phyloP scores from a whole-genome alignment of 2,113 vertebrate genomes.

The Prunella fulvescens region DNA sequence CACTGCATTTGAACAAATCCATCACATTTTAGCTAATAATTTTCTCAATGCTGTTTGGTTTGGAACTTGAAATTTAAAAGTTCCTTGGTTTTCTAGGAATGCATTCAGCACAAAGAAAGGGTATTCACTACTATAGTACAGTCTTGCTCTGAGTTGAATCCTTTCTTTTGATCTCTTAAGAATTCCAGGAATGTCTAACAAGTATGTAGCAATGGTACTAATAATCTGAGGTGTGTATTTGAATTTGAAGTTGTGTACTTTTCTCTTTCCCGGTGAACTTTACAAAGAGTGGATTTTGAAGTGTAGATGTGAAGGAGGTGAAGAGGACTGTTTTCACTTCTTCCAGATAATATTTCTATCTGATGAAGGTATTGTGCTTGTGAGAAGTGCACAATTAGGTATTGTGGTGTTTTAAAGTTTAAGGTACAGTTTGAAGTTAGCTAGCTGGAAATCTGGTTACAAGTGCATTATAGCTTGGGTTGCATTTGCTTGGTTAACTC shows the following conservation, averaged over 20 bases:
- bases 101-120: not conserved
- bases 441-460: not conserved
- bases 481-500: not conserved
- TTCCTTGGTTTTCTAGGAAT: not conserved
- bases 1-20: not conserved
- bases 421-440: not conserved
- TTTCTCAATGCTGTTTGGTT: not conserved
- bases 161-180: slow-evolving; percentile 40
- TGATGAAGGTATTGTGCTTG: not conserved
- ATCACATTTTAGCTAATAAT: not conserved
- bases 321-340: not conserved
- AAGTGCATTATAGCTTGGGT: not conserved
- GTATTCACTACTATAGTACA: not conserved
- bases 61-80: not conserved
- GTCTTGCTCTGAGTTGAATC: not conserved
- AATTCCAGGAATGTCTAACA: slow-evolving; percentile 39
- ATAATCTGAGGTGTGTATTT: not conserved
- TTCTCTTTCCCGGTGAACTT: not conserved
- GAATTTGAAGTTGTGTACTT: not conserved
- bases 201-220: not conserved
- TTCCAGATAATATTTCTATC: not conserved
- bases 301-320: not conserved
- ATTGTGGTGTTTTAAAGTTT: not conserved
- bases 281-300: not conserved
- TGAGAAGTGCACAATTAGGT: not conserved